phyloP scores from a whole-genome alignment of 2,888 invertebrate species.

The Selenia dentaria region DNA sequence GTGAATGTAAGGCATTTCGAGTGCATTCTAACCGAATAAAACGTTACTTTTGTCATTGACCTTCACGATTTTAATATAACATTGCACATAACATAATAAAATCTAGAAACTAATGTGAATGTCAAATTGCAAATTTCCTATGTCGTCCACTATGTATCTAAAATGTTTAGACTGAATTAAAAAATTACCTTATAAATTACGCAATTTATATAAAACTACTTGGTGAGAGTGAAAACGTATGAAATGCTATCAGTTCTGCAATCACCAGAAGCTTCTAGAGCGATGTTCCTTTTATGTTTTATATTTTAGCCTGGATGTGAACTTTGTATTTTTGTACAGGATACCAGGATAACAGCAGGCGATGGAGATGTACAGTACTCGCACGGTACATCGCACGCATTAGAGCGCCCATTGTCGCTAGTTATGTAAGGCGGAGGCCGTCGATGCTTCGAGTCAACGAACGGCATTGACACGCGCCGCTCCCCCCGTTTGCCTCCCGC shows the following conservation, averaged over 20 bases:
- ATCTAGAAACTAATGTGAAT: too few relatives aligned
- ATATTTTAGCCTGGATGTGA: too few relatives aligned
- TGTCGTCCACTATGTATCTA: too few relatives aligned
- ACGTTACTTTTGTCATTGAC: conserved; percentile 7
- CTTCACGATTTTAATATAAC: not conserved
- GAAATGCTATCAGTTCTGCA: too few relatives aligned
- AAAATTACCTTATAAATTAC: too few relatives aligned
- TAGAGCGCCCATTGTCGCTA: conserved; percentile 77
- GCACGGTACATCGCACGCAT: conserved; percentile 71
- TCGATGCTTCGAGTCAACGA: conserved; percentile 81
- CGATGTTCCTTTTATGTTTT: not conserved
- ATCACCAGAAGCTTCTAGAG: too few relatives aligned
- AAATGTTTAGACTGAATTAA: too few relatives aligned
- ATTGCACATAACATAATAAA: too few relatives aligned
- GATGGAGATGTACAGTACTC: conserved; percentile 26
- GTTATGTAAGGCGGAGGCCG: conserved; percentile 83
- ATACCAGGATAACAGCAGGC: conserved; percentile 20
- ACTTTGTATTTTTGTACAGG: conserved; percentile 4
- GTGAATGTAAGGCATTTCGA: conserved; percentile 16
- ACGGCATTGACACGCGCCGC: conserved; percentile 82
- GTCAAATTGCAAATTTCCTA: too few relatives aligned
- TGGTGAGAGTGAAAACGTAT: too few relatives aligned
- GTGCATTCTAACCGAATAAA: conserved; percentile 7
- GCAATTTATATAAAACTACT: too few relatives aligned
- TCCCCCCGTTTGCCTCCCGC: conserved; percentile 50